Conservation (phyloP, 2,888 invertebrate species). For the Caenorhabditis sulstoni region DNA sequence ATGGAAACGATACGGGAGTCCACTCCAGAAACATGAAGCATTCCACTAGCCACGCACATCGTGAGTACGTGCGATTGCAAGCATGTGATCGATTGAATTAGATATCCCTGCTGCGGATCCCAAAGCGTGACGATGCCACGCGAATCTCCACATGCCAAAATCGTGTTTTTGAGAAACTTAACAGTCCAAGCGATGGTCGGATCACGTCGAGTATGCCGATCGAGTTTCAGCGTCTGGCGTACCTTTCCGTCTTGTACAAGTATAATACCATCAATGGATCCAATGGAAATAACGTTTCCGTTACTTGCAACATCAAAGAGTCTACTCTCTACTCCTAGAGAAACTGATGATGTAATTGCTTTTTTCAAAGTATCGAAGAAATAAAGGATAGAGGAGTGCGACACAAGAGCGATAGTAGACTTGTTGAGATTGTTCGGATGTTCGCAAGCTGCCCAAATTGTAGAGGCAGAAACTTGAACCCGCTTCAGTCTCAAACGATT, state of each 20-base stretch:
- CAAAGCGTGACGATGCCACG: conserved; percentile 73
- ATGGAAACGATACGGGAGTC: conserved; percentile 74
- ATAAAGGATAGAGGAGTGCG: conserved; percentile 61
- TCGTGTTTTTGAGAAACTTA: conserved; percentile 60
- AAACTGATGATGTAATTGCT: conserved; percentile 60
- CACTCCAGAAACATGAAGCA: conserved; percentile 72
- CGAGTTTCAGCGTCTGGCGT: conserved; percentile 54
- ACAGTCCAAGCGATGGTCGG: conserved; percentile 76
- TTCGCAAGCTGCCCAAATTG: conserved; percentile 67
- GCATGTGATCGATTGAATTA: conserved; percentile 67
- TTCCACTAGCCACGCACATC: conserved; percentile 53
- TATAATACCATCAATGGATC: conserved; percentile 59
- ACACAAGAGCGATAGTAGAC: conserved; percentile 45
- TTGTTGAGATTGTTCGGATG: conserved; percentile 8
- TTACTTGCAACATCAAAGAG: conserved; percentile 61
- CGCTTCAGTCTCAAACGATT: conserved; percentile 62
- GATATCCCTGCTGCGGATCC: conserved; percentile 65
- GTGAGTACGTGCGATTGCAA: conserved; percentile 73
- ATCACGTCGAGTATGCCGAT: conserved; percentile 58
- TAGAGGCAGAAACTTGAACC: conserved; percentile 72
- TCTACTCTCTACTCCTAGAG: conserved; percentile 71
- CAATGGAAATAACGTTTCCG: conserved; percentile 60
- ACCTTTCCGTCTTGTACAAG: conserved; percentile 52
- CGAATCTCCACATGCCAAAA: conserved; percentile 74
- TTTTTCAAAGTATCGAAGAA: conserved; percentile 65